These are phyloP conservation scores for Penelope pileata DNA, from an alignment of 2,113 vertebrate species.

Conservation along the genomic window DNA sequence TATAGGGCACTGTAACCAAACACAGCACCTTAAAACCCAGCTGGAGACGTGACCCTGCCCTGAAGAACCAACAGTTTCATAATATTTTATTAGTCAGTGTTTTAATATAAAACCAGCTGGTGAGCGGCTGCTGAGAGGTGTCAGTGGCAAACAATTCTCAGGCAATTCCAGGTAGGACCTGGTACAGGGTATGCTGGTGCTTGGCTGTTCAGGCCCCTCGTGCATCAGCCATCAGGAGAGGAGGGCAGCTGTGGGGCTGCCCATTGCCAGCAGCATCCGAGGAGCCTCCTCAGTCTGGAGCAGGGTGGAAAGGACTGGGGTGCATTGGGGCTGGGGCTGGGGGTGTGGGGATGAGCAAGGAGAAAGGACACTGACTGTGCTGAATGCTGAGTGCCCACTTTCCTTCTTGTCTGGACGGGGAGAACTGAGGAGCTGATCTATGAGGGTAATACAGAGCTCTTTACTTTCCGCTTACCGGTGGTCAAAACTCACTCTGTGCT, in stretches of 20 bases:
- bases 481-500: no score
- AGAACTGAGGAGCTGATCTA: background rate
- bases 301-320: background rate
- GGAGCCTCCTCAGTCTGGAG: background rate
- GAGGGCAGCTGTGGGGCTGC: background rate
- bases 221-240: background rate
- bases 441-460: background rate
- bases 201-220: background rate
- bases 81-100: background rate
- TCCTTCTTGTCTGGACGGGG: background rate
- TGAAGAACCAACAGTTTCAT: background rate
- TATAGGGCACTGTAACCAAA: background rate
- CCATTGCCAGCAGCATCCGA: background rate
- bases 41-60: background rate
- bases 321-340: fast-evolving
- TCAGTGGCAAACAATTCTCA: background rate
- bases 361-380: background rate
- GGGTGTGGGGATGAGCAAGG: background rate
- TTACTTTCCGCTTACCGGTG: background rate
- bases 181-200: background rate
- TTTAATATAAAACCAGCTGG: background rate
- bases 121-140: background rate
- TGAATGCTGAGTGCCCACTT: background rate
- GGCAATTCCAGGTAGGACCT: background rate
- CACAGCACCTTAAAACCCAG: background rate